Conservation (phyloP, 1,140 invertebrate species). For the Ptiloglossa arizonensis region DNA sequence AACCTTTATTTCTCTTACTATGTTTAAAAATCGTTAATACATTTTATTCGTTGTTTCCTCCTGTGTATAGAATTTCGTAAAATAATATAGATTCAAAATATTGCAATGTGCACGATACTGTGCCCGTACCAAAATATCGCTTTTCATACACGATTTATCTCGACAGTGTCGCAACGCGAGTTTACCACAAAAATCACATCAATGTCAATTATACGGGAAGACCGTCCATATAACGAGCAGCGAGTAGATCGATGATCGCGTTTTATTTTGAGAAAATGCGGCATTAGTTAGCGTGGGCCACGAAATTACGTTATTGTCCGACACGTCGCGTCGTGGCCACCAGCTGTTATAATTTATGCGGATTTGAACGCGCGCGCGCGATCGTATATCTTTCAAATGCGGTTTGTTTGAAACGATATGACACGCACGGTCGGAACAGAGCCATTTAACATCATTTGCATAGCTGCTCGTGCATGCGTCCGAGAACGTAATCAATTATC, state of each 20-base stretch:
- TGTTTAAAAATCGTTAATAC: no score
- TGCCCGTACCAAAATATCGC: no score
- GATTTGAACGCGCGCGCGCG: slow-evolving; percentile 18
- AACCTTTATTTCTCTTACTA: no score
- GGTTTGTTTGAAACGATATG: slow-evolving; percentile 35
- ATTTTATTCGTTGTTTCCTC: no score
- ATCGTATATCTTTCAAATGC: slow-evolving; percentile 53
- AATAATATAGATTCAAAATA: no score
- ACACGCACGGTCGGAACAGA: slow-evolving; percentile 1
- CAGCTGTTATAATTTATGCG: slow-evolving; percentile 32
- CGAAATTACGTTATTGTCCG: slow-evolving; percentile 49
- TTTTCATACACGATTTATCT: not conserved
- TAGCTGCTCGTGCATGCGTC: slow-evolving; percentile 9
- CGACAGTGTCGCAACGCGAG: not conserved
- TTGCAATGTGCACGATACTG: no score
- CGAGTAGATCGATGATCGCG: not conserved
- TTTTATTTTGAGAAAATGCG: slow-evolving; percentile 40
- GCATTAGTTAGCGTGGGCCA: not conserved
- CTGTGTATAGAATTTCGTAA: no score
- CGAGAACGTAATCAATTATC: slow-evolving; percentile 45
- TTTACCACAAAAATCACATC: not conserved
- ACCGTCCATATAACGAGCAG: no score
- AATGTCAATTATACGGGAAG: not conserved
- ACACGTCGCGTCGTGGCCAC: not conserved
- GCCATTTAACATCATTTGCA: slow-evolving; percentile 51